These are phyloP conservation scores for Xanthia togata DNA, from an alignment of 2,888 invertebrate species.

Conservation along the genomic window DNA sequence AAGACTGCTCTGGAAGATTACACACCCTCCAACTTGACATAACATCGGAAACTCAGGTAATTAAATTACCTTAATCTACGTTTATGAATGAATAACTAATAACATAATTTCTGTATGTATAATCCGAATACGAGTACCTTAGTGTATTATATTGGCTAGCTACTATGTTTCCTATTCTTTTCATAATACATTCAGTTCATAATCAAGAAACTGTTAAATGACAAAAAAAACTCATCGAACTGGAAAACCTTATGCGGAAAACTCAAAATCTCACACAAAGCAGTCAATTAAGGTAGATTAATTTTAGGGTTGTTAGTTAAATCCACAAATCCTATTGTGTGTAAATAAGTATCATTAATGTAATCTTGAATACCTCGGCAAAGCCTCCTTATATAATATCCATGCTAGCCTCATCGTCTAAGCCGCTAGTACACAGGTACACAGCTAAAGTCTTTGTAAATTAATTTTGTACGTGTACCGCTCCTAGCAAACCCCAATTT, in stretches of 20 bases:
- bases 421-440: conserved; percentile 45
- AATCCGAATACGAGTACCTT: background rate
- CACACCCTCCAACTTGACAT: conserved; percentile 95
- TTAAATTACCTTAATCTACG: conserved; percentile 1
- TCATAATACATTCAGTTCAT: background rate
- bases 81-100: conserved; percentile 1
- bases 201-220: background rate
- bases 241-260: background rate
- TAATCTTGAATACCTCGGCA: conserved; percentile 32
- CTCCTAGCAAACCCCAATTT: conserved; percentile 77
- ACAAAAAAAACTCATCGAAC: conserved; percentile 11
- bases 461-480: conserved; percentile 76
- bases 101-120: background rate
- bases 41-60: conserved; percentile 93
- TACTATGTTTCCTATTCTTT: conserved; percentile 7
- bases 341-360: conserved; percentile 29
- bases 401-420: conserved; percentile 40
- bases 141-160: background rate
- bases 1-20: conserved; percentile 94
- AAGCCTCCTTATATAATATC: conserved; percentile 30
- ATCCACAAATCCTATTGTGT: conserved; percentile 9
- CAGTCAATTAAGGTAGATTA: conserved; percentile 10
- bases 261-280: conserved; percentile 2
- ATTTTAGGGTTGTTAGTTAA: conserved; percentile 18
- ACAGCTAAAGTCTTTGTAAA: conserved; percentile 66